Evolutionary conservation across 2,888 invertebrate species (phyloP).

Genomic region (Luffia ferchaultella): DNA sequence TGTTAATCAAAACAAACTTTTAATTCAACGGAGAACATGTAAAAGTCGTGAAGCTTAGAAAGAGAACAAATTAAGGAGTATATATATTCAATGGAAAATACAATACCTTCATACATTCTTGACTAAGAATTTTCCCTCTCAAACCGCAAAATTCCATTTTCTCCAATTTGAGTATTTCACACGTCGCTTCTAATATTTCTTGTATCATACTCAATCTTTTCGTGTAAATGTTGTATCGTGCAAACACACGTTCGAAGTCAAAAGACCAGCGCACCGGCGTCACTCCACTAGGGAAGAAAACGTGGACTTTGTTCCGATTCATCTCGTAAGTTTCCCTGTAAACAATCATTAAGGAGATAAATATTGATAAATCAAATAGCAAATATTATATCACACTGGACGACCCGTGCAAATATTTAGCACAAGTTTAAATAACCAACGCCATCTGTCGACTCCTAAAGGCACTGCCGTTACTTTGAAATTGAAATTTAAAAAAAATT

Average conservation of each 20-base stretch:
- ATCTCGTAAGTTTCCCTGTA: conserved; percentile 54
- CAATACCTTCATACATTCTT: conserved; percentile 50
- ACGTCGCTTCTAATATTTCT: conserved; percentile 75
- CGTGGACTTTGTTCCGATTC: conserved; percentile 60
- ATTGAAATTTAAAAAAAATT: no score
- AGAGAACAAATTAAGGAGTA: no score
- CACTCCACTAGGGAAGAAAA: conserved; percentile 60
- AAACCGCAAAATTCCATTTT: conserved; percentile 82
- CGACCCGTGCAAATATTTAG: no score
- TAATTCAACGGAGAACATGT: no score
- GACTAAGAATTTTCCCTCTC: conserved; percentile 67
- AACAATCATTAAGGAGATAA: neutral
- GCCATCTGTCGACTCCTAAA: no score
- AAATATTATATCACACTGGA: no score
- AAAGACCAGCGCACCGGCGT: conserved; percentile 79
- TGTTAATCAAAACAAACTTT: no score
- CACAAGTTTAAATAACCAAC: no score
- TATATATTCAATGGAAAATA: no score
- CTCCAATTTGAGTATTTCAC: conserved; percentile 87
- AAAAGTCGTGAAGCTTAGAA: no score
- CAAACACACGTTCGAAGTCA: conserved; percentile 75
- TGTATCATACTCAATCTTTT: conserved; percentile 71
- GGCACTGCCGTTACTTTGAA: no score
- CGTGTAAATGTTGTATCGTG: conserved; percentile 70
- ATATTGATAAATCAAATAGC: neutral